Percentiles rank a stretch among this genome's conserved stretches.
Evolutionary conservation across 2,888 invertebrate genomes (phyloP).

Genomic region (Junonia oenone): DNA sequence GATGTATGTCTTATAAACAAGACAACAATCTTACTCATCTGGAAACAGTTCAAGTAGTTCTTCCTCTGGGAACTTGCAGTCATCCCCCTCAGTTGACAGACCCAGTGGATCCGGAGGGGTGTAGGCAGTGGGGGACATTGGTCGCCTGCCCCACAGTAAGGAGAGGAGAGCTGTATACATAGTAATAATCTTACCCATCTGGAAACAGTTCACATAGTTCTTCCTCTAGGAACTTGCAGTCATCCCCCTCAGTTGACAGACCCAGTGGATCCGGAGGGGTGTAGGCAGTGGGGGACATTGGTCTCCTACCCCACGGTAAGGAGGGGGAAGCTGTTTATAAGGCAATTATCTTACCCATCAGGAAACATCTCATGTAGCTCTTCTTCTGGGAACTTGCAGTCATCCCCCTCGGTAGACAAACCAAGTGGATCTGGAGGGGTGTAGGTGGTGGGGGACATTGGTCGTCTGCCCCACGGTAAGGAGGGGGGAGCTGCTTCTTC

Average conservation of each 20-base stretch:
- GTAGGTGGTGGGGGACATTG: slow-evolving; percentile 90
- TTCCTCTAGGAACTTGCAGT: slow-evolving; percentile 93
- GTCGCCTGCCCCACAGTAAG: slow-evolving; percentile 89
- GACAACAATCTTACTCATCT: slow-evolving; percentile 76
- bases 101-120: slow-evolving; percentile 96
- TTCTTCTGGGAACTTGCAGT: slow-evolving; percentile 93
- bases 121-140: slow-evolving; percentile 90
- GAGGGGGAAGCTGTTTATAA: slow-evolving; percentile 87
- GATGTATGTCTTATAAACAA: too few relatives aligned
- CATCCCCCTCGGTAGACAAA: slow-evolving; percentile 94
- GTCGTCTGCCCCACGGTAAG: slow-evolving; percentile 90
- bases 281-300: slow-evolving; percentile 90
- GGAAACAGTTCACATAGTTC: slow-evolving; percentile 93
- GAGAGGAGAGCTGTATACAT: slow-evolving; percentile 89
- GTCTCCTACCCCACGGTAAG: slow-evolving; percentile 90
- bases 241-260: slow-evolving; percentile 94
- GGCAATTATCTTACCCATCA: slow-evolving; percentile 78
- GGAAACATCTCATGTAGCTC: slow-evolving; percentile 93
- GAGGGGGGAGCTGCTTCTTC: slow-evolving; percentile 94
- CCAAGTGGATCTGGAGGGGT: slow-evolving; percentile 96
- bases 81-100: slow-evolving; percentile 94
- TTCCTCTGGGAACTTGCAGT: slow-evolving; percentile 93
- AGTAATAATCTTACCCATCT: slow-evolving; percentile 78
- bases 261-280: slow-evolving; percentile 96
- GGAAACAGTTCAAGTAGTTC: slow-evolving; percentile 93